Base-by-base conservation (phyloP, 2,113 vertebrate species). In the Colius striatus region DNA sequence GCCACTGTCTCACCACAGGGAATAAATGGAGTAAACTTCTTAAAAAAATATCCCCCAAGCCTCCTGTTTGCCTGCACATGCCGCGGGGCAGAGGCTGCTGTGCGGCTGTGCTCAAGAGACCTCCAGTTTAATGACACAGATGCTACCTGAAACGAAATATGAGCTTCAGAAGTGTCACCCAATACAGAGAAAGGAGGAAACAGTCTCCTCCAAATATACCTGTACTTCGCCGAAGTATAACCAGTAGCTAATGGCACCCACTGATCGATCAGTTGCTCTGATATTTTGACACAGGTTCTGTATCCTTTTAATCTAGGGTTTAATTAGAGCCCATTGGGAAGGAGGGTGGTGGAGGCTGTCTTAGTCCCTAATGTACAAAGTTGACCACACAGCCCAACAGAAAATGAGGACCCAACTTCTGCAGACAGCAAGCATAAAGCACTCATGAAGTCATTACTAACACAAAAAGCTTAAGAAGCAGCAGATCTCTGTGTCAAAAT, bases 261-360 rank as follows among this genome's bases (percentile, higher is more conserved):
- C 55, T 60, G 82, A 89, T 8, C 54, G 50, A 82, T 80, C 9
- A 3, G 38, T n/a, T 80, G 36, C 74, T 89, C 81, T 57, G 53
- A 72, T n/a, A 61, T 36, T 91, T 15, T 84, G 34, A 50, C 2
- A 14, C 38, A 84, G 55, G 34, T 57, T 66, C 67, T 61, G 38
- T 13, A 38, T 34, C 79, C 54, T 83, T 89, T 75, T 62, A 93
- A 87, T 25, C 50, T 34, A 61, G 60, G 63, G 45, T 95, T 92
- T 92, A 93, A 95, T 91, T 92, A 90, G 81, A 95, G 77, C 47
- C 78, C 51, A 43, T 47, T 34, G 70, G 36, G 57, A 93, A 86
- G 41, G 77, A 89, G 95, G 92, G 90, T 10, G 63, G 83, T 89
- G 80, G 54, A 43, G 45, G 48, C 41, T 55, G 26, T 16, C 43